Conservation (phyloP, 2,797 vertebrate genomes). For the Gymnopithys bicolor region DNA sequence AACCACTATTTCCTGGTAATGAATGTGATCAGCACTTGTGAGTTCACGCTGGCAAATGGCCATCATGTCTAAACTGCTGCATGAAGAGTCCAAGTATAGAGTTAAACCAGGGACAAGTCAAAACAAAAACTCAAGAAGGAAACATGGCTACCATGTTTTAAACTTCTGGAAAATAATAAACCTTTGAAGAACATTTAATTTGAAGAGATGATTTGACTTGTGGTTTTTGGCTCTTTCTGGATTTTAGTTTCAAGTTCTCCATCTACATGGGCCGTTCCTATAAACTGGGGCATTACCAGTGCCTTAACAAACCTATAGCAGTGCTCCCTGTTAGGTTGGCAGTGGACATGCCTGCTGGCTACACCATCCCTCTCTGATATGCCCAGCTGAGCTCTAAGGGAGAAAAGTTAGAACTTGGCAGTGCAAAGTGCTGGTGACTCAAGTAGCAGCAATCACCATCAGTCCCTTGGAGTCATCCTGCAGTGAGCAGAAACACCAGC, state of each 20-base stretch:
- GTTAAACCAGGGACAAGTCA: background rate
- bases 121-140: conserved; percentile 9
- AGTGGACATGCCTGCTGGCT: background rate
- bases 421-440: background rate
- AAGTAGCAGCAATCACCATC: background rate
- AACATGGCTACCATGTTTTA: conserved; percentile 23
- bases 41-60: conserved; percentile 69
- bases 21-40: conserved; percentile 60
- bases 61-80: conserved; percentile 68
- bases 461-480: background rate
- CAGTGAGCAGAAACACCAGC: background rate
- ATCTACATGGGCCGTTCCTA: background rate
- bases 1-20: conserved; percentile 60
- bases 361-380: too few species aligned
- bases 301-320: background rate
- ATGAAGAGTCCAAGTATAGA: conserved; percentile 49
- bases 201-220: background rate
- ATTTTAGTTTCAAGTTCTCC: background rate
- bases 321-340: background rate
- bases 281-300: background rate
- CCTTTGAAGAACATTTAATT: background rate
- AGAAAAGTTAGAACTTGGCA: background rate
- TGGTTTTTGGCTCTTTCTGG: background rate
- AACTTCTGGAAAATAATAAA: background rate
- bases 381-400: background rate